A percentile compares a stretch with the other conserved stretches of the same genome.
Evolutionary conservation across 1,140 invertebrate species (phyloP).

Genomic region (Popillia japonica): DNA sequence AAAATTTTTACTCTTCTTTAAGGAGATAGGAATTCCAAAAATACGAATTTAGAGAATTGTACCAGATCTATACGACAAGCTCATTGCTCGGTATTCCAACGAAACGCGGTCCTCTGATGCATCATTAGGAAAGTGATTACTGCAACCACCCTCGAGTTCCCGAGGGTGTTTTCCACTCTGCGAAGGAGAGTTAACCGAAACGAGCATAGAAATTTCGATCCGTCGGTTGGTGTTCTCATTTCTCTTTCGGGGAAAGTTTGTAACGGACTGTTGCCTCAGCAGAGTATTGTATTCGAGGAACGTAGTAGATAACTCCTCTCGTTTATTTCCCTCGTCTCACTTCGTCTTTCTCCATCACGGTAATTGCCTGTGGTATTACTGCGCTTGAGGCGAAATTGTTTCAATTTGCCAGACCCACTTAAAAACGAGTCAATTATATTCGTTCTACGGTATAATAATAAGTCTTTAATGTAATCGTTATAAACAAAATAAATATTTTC

Average conservation of each 20-base stretch:
- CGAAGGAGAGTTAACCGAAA: background rate
- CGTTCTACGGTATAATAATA: background rate
- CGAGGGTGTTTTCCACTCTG: background rate
- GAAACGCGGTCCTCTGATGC: background rate
- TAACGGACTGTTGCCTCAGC: background rate
- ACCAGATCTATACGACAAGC: too few relatives aligned
- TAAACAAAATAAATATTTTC: too few relatives aligned
- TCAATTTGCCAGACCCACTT: background rate
- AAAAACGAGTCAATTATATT: conserved; percentile 6
- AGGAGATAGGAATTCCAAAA: too few relatives aligned
- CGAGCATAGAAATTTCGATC: background rate
- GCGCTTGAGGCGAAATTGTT: background rate
- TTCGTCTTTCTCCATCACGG: background rate
- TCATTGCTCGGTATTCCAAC: background rate
- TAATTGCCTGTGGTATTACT: background rate
- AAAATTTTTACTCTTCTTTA: too few relatives aligned
- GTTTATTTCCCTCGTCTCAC: background rate
- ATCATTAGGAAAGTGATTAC: background rate
- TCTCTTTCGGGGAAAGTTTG: background rate
- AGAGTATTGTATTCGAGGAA: background rate
- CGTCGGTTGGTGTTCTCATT: background rate
- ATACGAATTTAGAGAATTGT: too few relatives aligned
- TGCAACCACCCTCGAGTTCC: background rate
- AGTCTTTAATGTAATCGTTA: too few relatives aligned
- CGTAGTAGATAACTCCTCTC: background rate